Base-by-base conservation (phyloP, 2,888 invertebrate genomes). In the Leuctra nigra region DNA sequence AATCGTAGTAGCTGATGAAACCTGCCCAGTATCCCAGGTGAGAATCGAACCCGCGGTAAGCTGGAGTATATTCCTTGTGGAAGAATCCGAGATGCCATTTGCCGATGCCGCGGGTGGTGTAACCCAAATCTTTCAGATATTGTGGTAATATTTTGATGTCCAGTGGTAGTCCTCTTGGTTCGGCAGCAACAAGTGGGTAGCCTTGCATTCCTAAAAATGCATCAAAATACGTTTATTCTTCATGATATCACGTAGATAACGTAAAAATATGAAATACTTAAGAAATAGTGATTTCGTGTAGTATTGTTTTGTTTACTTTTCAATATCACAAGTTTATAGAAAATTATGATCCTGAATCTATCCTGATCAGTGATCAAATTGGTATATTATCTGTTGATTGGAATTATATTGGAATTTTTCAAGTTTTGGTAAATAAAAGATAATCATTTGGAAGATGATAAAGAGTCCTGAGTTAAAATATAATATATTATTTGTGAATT, bases 51-150 rank as follows among this genome's bases (percentile, higher is more conserved):
- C 77, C 77, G 48, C 76, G 68, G 59, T 67, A 68, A 3, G 62
- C 61, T 4, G 77, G 77, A 0, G 73, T 72, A 64, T 73, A 74
- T 41, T 69, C 66, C 59, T 68, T 64, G 14, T 68, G 64, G 62
- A 69, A 73, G 65, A 72, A 73, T 2, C 76, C 77, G 53, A 77
- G 65, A 63, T 77, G 76, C 75, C 76, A 76, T 70, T 77, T 77
- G 29, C 77, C 77, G n/a, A 77, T 72, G 25, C 73, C 69, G 56
- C 73, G 74, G 13, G 72, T 72, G 4, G 55, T n/a, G 63, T 77
- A 77, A n/a, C 73, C 75, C 4, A 75, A 63, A 13, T 68, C 65
- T 53, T 71, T 69, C 22, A 77, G 65, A 63, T 73, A 70, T 62
- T 76, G 68, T 0, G 76, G 75, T 62, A 77, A 64, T n/a, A 76